Evolutionary conservation across 2,113 vertebrate genomes (phyloP).

Genomic region (Odocoileus virginianus): DNA sequence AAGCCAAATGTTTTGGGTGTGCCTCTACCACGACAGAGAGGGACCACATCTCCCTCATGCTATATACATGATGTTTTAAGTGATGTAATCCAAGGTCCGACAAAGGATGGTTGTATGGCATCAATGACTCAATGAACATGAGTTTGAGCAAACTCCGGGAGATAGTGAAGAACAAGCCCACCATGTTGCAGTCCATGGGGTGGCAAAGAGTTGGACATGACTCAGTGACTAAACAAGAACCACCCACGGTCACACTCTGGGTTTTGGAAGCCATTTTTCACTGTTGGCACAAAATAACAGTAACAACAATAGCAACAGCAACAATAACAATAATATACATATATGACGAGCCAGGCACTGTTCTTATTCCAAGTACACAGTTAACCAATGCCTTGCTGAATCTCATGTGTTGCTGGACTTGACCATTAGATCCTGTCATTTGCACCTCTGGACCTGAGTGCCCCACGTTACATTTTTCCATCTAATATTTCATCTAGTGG

Average conservation of each 20-base stretch:
- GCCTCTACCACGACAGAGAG: neutral
- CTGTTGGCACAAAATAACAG: neutral
- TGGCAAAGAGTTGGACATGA: neutral
- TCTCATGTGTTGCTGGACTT: neutral
- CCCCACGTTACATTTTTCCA: rapidly evolving
- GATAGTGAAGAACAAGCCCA: neutral
- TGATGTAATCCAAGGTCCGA: neutral
- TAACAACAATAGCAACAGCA: neutral
- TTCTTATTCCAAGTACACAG: neutral
- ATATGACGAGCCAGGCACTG: neutral
- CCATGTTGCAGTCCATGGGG: neutral
- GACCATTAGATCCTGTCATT: neutral
- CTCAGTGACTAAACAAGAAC: neutral
- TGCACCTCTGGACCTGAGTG: neutral
- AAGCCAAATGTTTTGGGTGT: neutral
- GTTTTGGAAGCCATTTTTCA: neutral
- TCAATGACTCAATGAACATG: neutral
- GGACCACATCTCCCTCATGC: neutral
- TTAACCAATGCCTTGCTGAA: neutral
- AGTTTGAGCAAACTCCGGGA: neutral
- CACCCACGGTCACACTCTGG: neutral
- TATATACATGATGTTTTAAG: neutral
- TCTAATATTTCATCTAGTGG: neutral
- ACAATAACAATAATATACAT: neutral
- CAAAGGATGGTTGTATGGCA: neutral